Evolutionary conservation across 2,888 invertebrate species (phyloP), one percentile per base, ranked within the genome.

Genomic region (Syritta pipiens): DNA sequence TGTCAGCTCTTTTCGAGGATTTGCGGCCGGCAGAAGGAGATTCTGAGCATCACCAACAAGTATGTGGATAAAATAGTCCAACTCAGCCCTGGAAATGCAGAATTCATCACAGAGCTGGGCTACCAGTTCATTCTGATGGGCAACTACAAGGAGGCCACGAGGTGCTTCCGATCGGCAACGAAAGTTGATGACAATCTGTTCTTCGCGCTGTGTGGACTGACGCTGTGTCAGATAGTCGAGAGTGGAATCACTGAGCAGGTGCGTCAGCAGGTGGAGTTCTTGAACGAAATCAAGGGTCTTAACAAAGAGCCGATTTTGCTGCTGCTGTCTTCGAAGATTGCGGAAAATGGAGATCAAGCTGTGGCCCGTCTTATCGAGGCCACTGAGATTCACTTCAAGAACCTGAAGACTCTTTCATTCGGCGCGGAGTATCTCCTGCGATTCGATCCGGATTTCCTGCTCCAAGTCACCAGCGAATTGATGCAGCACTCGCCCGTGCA

Each of bases 141-240:
- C 0, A 94, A 94, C 84, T 89, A 91, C 10, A 94, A 93, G 84
- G 97, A 97, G 82, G 96, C 97, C 0, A 90, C 93, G 19, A 92
- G 92, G 83, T 94, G 94, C 85, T 96, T 94, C 86, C 93, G 94
- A 83, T 93, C 92, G 53, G 95, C 96, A 0, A 93, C 95, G 53
- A 95, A 95, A 88, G 90, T 95, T 9, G 95, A 97, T 85, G 95
- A 95, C 83, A 93, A 95, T 30, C 95, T 94, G 14, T 93, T 96
- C 22, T 89, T 91, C 14, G 95, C 96, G 0, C 89, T 97, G 0
- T 92, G 93, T 87, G 97, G 97, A 0, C 89, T 97, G 51, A 95
- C 97, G 7, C 89, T 93, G 3, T 96, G 97, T 86, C 96, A 97
- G 87, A 90, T 96, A 83, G 88, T 91, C 69, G 94, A 96, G 83